Percentiles rank a stretch among this genome's conserved stretches.
These are phyloP conservation scores for Andrena chrysosceles DNA, from an alignment of 2,888 invertebrate genomes.

Conservation along the genomic window DNA sequence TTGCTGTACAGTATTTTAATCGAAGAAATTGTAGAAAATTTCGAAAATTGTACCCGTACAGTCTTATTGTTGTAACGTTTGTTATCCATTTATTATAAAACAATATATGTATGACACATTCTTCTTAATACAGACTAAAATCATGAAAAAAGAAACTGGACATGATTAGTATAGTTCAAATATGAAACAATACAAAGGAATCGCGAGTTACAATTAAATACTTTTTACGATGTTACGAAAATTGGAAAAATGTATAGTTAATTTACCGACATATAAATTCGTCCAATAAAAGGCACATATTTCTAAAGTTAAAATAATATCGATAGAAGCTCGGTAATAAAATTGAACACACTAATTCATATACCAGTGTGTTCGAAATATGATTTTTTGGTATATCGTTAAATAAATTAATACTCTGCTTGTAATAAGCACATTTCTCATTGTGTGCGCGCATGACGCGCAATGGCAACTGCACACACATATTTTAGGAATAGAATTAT, in stretches of 20 bases:
- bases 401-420: constrained; percentile 35
- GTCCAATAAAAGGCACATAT: constrained; percentile 28
- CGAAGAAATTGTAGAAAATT: constrained; percentile 15
- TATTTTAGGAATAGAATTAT: constrained; percentile 14
- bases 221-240: constrained; percentile 21
- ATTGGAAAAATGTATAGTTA: constrained; percentile 19
- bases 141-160: neutral
- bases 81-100: constrained; percentile 4
- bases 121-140: neutral
- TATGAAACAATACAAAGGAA: constrained; percentile 25
- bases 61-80: constrained; percentile 26
- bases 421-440: constrained; percentile 1
- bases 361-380: neutral
- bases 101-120: neutral
- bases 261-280: constrained; percentile 19
- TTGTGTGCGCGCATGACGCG: neutral
- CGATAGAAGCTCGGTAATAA: constrained; percentile 13
- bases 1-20: constrained; percentile 5
- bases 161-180: constrained; percentile 1
- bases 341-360: constrained; percentile 27
- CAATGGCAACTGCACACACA: constrained; percentile 4
- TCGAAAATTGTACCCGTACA: constrained; percentile 32
- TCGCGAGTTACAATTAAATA: constrained; percentile 11
- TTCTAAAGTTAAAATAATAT: constrained; percentile 28
- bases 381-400: constrained; percentile 19